Conservation (phyloP, 2,888 invertebrate species). For the Stenoptilia bipunctidactyla region DNA sequence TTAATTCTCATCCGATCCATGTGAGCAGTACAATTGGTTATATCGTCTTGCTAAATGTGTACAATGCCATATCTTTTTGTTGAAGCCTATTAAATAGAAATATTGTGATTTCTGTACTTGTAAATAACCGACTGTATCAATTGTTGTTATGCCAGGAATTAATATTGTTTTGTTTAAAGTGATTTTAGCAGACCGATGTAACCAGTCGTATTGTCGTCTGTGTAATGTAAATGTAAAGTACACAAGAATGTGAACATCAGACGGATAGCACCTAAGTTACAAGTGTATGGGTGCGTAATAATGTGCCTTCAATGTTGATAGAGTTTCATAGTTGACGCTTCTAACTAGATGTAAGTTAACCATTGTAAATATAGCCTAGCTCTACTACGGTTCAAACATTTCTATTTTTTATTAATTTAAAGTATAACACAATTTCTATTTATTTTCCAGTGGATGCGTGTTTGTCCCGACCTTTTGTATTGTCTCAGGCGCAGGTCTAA, state of each 20-base stretch:
- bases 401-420: constrained; percentile 64
- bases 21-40: not conserved
- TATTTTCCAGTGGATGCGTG: constrained; percentile 46
- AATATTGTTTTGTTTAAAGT: too few species aligned
- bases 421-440: constrained; percentile 44
- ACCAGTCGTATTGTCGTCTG: too few species aligned
- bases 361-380: constrained; percentile 60
- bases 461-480: constrained; percentile 15
- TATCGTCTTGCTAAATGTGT: too few species aligned
- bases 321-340: constrained; percentile 68
- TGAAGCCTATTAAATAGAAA: too few species aligned
- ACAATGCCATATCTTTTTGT: too few species aligned
- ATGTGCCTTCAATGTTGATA: constrained; percentile 72
- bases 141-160: too few species aligned
- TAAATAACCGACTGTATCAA: too few species aligned
- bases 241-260: too few species aligned
- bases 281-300: constrained; percentile 48
- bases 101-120: too few species aligned
- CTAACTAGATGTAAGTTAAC: constrained; percentile 59
- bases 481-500: constrained; percentile 15
- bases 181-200: too few species aligned
- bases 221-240: too few species aligned
- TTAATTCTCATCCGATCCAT: not conserved
- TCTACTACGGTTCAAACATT: constrained; percentile 50
- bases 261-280: too few species aligned